Base-by-base conservation (phyloP, 2,888 invertebrate species). In the Leptinotarsa juncta region DNA sequence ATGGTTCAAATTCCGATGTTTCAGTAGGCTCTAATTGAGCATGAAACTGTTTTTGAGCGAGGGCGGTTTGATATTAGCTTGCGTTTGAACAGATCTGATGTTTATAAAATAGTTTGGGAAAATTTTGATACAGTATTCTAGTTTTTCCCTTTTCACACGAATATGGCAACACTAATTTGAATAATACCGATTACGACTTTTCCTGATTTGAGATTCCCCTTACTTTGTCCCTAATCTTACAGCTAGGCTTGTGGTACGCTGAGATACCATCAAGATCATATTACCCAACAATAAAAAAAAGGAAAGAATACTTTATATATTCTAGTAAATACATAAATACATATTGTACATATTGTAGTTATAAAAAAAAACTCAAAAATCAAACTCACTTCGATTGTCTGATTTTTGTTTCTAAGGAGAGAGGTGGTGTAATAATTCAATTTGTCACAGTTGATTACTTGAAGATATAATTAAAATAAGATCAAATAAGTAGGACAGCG, bases 1-100 rank as follows among this genome's bases (percentile, higher is more conserved):
- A 51, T 57, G 71, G 71, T 32, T 77, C 77, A 4, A 74, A 74
- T 69, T 74, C 74, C 10, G 74, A 77, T 62, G 66, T 76, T 48
- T 76, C 73, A 15, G 73, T 76, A 12, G 62, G 70, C 4, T 70
- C 57, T n/a, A 60, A 26, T 55, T 55, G 20, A 55, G 50, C 4
- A 50, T 16, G 16, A 4, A 16, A 55, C 1, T 18, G 15, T n/a
- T 55, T 1, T n/a, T 20, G 20, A 32, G 5, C 5, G 26, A 32
- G 5, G 26, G 26, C 26, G 26, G 4, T 32, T 32, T 1, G 26
- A 32, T 32, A 32, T 32, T 5, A 32, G 26, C 26, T 32, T 26
- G 26, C 23, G 23, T 3, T 1, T 18, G 18, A 55, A n/a, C 10
- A 18, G 55, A 55, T 55, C 18, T 55, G 55, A 55, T 65, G 32